Conservation (phyloP, 2,113 vertebrate genomes). For the Chrysochloris asiatica region DNA sequence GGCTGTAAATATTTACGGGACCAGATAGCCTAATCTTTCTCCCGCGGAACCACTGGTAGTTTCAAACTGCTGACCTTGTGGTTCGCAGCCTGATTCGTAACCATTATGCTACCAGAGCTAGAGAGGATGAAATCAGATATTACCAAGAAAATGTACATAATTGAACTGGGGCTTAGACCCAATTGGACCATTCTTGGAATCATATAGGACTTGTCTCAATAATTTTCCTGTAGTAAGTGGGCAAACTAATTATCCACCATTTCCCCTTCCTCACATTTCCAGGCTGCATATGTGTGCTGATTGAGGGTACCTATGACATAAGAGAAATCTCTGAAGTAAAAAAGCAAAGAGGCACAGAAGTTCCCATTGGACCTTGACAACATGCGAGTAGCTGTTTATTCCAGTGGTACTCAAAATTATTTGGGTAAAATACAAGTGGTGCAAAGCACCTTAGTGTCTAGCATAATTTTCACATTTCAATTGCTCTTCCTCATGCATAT, state of each 20-base stretch:
- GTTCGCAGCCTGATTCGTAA: too few relatives aligned
- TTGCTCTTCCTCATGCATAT: not conserved
- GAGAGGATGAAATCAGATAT: not conserved
- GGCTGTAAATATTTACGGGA: too few relatives aligned
- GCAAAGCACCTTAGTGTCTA: not conserved
- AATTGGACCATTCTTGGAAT: not conserved
- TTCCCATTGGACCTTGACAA: not conserved
- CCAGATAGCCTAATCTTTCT: too few relatives aligned
- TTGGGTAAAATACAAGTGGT: not conserved
- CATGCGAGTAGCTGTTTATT: too few relatives aligned
- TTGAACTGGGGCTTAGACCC: not conserved
- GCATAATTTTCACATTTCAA: not conserved
- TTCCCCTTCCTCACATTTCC: not conserved
- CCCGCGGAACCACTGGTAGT: too few relatives aligned
- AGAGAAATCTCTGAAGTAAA: not conserved
- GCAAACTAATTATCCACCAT: too few relatives aligned
- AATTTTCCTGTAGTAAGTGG: not conserved
- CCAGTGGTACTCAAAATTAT: not conserved
- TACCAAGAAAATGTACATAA: not conserved
- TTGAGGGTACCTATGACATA: fast-evolving
- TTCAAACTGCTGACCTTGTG: too few relatives aligned
- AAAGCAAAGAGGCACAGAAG: not conserved
- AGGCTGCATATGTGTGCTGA: not conserved
- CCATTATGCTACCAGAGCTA: too few relatives aligned
- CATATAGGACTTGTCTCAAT: not conserved